Conservation (phyloP, 2,797 vertebrate genomes). For the Falco concolor region DNA sequence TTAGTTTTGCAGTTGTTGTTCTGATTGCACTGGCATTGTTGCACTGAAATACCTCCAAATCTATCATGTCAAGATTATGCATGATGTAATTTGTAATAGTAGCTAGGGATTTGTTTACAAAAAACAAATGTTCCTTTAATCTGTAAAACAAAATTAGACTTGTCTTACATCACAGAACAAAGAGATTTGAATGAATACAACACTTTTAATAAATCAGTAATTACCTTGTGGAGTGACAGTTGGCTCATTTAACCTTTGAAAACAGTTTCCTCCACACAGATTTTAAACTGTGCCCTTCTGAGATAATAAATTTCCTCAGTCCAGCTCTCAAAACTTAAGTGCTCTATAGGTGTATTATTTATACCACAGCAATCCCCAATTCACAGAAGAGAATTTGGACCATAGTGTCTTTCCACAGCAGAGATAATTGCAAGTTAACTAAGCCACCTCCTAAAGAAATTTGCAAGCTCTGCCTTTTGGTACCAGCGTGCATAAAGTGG, state of each 20-base stretch:
- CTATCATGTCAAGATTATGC: slow-evolving; percentile 59
- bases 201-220: slow-evolving; percentile 21
- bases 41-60: slow-evolving; percentile 55
- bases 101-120: slow-evolving; percentile 31
- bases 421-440: background rate
- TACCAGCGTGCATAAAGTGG: background rate
- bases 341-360: background rate
- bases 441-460: background rate
- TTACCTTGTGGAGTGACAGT: slow-evolving; percentile 5
- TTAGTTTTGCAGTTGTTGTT: background rate
- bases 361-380: background rate
- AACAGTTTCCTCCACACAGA: background rate
- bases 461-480: background rate
- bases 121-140: slow-evolving; percentile 47
- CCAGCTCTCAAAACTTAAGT: too few species aligned
- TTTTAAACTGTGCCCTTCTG: background rate
- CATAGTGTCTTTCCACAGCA: background rate
- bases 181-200: background rate
- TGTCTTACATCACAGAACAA: slow-evolving; percentile 33
- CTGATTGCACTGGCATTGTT: slow-evolving; percentile 7
- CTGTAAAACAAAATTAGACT: slow-evolving; percentile 30
- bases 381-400: background rate
- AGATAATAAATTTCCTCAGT: too few species aligned
- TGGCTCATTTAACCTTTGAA: slow-evolving; percentile 37
- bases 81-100: slow-evolving; percentile 39